Evolutionary conservation across 2,888 invertebrate species (phyloP).

Genomic region (Capitulum mitella): DNA sequence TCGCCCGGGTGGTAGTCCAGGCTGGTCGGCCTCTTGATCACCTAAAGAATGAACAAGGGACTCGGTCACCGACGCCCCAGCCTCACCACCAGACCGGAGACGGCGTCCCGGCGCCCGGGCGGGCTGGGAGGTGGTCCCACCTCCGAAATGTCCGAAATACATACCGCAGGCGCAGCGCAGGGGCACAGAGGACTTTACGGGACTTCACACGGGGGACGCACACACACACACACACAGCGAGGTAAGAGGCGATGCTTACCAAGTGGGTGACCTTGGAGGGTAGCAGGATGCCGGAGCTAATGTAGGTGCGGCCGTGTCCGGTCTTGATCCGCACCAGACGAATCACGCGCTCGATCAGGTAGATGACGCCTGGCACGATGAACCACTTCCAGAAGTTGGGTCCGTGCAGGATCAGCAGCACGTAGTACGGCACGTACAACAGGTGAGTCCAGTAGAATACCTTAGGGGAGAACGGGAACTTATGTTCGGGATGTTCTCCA

Average conservation of each 20-base stretch:
- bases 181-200: no score
- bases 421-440: constrained; percentile 80
- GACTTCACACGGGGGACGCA: no score
- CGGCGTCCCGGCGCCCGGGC: no score
- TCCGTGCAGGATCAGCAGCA: constrained; percentile 72
- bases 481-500: no score
- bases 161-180: no score
- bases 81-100: neutral
- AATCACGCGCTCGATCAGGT: constrained; percentile 65
- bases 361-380: constrained; percentile 68
- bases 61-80: neutral
- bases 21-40: constrained; percentile 74
- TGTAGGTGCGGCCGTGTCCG: constrained; percentile 67
- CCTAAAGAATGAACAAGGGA: constrained; percentile 60
- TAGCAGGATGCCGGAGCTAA: constrained; percentile 43
- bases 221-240: no score
- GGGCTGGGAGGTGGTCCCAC: no score
- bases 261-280: constrained; percentile 36
- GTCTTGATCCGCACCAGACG: constrained; percentile 47
- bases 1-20: constrained; percentile 89
- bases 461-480: no score
- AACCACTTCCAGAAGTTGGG: constrained; percentile 97
- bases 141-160: no score
- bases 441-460: constrained; percentile 91
- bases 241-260: constrained; percentile 19